Base-by-base conservation (phyloP, 2,797 vertebrate species). In the Gymnoscopelus microlampas region DNA sequence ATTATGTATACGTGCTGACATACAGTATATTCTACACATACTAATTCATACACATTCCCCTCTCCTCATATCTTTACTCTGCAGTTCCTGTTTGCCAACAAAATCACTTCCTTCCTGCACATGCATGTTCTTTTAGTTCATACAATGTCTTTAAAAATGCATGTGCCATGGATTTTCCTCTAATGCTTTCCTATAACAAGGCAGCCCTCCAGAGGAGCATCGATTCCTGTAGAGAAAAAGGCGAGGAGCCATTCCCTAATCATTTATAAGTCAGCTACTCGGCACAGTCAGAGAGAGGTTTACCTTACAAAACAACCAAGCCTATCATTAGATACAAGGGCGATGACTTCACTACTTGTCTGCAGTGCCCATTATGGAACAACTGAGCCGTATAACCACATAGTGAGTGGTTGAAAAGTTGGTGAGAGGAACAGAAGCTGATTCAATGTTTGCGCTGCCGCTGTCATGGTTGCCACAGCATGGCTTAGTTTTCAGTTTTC, bases 341-440 rank as follows among this genome's bases (percentile, higher is more conserved):
- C 79, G 80, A 66, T 76, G 83, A 82, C 82, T 80, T 86, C 79
- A 84, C 77, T 47, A 66, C 71, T 66, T 77, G 49, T 82, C 77
- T 84, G 81, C 77, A 80, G 68, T 67, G 73, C 66, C 82, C 68
- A 77, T 87, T 81, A 77, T 88, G 86, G 81, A 85, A 86, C 73
- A 85, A 80, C 66, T 75, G 73, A 82, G 66, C 53, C 14, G 70
- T 63, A 9, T 44, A 83, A 87, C 75, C 77, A 77, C 75, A 74
- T 71, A 78, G 10, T 74, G 63, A 60, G 70, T 32, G 47, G 69
- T 70, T 60, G 35, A 71, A 71, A 69, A 68, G 60, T 71, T 62
- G 63, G 74, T 56, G 72, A 82, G 73, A 73, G 71, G 63, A 78
- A 47, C 55, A 10, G 39, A 2, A 8, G 35, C 66, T 60, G 72